Evolutionary conservation across 2,797 vertebrate species (phyloP).

Genomic region (Oreortyx pictus): DNA sequence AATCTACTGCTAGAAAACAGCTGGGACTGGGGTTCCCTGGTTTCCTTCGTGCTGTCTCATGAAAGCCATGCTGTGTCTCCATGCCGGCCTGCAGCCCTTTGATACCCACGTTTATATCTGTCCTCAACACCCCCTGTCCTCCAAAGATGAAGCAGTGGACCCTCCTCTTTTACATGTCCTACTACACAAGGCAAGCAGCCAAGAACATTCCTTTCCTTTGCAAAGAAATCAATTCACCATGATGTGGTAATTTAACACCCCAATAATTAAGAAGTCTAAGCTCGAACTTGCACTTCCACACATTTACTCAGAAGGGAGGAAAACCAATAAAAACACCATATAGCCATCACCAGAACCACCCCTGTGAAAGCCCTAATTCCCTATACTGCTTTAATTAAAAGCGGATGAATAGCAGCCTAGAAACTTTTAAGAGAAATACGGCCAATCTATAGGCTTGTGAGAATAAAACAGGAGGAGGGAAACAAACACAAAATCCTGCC

Average conservation of each 20-base stretch:
- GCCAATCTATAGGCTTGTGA: slow-evolving; percentile 3
- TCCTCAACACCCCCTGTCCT: background rate
- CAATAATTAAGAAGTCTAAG: slow-evolving; percentile 4
- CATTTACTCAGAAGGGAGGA: slow-evolving; percentile 25
- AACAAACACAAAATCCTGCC: slow-evolving; percentile 53
- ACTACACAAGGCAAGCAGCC: background rate
- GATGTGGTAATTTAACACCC: background rate
- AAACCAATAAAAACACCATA: slow-evolving; percentile 39
- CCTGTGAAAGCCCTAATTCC: slow-evolving; percentile 41
- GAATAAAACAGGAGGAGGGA: slow-evolving; percentile 43
- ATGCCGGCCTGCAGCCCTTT: background rate
- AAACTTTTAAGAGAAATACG: slow-evolving; percentile 37
- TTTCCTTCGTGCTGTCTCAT: fast-evolving
- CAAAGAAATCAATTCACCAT: background rate
- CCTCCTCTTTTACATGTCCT: background rate
- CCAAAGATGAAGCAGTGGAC: background rate
- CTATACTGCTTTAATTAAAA: slow-evolving; percentile 56
- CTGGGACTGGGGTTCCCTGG: fast-evolving
- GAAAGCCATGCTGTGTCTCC: background rate
- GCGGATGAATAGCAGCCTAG: slow-evolving; percentile 29
- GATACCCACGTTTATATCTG: background rate
- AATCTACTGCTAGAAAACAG: background rate
- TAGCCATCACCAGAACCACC: slow-evolving; percentile 23
- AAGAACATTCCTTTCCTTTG: background rate
- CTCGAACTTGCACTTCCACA: slow-evolving; percentile 19